Evolutionary conservation across 1,140 invertebrate species (phyloP).

Genomic region (Bombus huntii): DNA sequence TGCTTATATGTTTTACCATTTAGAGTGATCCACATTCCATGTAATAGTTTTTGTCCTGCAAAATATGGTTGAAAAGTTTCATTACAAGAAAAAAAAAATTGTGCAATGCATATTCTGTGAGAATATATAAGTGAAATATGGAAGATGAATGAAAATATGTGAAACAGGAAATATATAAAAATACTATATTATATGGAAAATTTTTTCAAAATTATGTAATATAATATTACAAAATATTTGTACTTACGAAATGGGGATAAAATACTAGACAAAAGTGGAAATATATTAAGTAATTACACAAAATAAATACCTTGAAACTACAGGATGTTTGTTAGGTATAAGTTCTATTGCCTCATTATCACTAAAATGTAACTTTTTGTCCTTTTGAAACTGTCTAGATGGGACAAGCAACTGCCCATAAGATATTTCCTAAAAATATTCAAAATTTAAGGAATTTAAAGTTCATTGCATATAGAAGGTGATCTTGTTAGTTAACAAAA

Average conservation of each 20-base stretch:
- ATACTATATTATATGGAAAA: background rate
- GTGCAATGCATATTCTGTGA: constrained; percentile 20
- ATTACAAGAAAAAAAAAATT: constrained; percentile 66
- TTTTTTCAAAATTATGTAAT: background rate
- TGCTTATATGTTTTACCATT: constrained; percentile 85
- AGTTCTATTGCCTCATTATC: constrained; percentile 84
- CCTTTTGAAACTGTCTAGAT: constrained; percentile 84
- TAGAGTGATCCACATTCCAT: constrained; percentile 89
- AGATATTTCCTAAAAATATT: constrained; percentile 87
- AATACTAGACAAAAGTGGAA: constrained; percentile 14
- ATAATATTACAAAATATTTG: background rate
- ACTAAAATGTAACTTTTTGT: constrained; percentile 81
- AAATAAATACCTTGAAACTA: constrained; percentile 85
- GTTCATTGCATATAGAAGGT: background rate
- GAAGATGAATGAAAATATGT: constrained; percentile 1
- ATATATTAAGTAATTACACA: constrained; percentile 9
- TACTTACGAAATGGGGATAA: constrained; percentile 10
- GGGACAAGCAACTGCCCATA: constrained; percentile 93
- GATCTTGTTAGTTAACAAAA: background rate
- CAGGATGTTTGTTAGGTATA: constrained; percentile 83
- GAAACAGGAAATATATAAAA: background rate
- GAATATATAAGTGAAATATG: constrained; percentile 13
- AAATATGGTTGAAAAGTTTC: constrained; percentile 78
- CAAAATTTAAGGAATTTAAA: constrained; percentile 26
- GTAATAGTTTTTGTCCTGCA: constrained; percentile 93